Conservation (phyloP, 2,888 invertebrate genomes). For the Shargacucullia verbasci region DNA sequence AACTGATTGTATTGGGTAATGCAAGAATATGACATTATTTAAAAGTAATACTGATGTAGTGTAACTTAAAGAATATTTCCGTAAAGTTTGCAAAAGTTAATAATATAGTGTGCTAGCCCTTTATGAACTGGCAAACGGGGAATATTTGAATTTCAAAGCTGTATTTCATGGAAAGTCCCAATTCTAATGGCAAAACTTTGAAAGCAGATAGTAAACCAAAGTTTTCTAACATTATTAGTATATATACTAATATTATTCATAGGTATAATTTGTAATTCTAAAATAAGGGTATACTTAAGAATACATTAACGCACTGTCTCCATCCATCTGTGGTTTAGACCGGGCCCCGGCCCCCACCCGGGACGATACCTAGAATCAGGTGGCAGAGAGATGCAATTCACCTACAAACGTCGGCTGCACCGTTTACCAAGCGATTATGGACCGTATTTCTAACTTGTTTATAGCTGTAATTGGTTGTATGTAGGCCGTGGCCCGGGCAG, state of each 20-base stretch:
- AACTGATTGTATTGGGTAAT: too few species aligned
- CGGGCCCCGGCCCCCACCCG: conserved; percentile 58
- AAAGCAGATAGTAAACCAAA: not conserved
- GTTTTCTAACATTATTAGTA: too few species aligned
- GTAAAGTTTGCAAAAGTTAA: too few species aligned
- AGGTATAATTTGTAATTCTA: not conserved
- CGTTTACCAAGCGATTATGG: conserved; percentile 56
- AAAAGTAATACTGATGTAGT: too few species aligned
- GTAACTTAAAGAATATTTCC: too few species aligned
- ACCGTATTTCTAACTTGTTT: conserved; percentile 53
- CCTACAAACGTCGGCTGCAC: conserved; percentile 57
- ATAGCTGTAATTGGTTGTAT: conserved; percentile 52
- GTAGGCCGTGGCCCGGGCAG: conserved; percentile 55
- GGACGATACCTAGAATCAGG: conserved; percentile 65
- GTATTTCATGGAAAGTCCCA: not conserved
- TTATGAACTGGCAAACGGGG: conserved; percentile 7
- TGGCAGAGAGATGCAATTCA: conserved; percentile 70
- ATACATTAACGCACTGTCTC: conserved; percentile 19
- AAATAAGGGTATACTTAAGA: too few species aligned
- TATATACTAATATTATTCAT: too few species aligned
- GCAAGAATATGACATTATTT: too few species aligned
- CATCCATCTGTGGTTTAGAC: conserved; percentile 51
- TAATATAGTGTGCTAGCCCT: too few species aligned
- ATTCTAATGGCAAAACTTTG: conserved; percentile 14
- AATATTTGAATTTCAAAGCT: conserved; percentile 34